Evolutionary conservation across 2,888 invertebrate genomes (phyloP), one percentile per base, ranked within the genome.

Genomic region (Ethmia dodecea): DNA sequence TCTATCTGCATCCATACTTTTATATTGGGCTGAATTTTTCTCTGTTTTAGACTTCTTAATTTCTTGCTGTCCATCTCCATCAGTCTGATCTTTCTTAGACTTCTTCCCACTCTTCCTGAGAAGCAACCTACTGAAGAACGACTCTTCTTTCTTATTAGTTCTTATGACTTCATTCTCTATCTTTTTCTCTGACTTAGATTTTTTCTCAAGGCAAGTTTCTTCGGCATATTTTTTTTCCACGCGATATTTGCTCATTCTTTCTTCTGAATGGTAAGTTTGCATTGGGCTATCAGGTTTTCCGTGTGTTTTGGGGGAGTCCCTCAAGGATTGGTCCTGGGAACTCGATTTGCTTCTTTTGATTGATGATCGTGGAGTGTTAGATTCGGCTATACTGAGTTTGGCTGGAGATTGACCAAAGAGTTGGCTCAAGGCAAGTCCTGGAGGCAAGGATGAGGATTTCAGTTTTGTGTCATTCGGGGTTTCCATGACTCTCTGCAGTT

Each of bases 71-170:
- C 70, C 63, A 20, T 80, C 86, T 10, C 78, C 79, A 25, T 83
- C 83, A 0, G 69, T 72, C 38, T 72, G 77, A 20, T 88, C 88
- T 38, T 88, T 86, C 49, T 91, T 89, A 40, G 90, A 90, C 64
- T 92, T 92, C 60, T 92, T 92, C 16, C 91, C 92, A 35, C 92
- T 93, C 52, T 91, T 90, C 48, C 93, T 87, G 25, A 91, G 83
- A 27, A 93, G 84, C 34, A 93, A 69, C 43, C 93, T 86, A 37
- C 91, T 90, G 60, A 93, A 90, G 64, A 91, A 89, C 43, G 88
- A 84, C 60, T 89, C 76, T 59, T 90, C 87, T 63, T 88, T 83
- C 70, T 91, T 88, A 34, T 72, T 65, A 52, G 77, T 53, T 64
- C 83, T 49, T 63, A 83, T 68, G 46, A 79, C 66, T 79, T 88